phyloP scores from a whole-genome alignment of 1,140 invertebrate species.

The Drosophila albomicans region DNA sequence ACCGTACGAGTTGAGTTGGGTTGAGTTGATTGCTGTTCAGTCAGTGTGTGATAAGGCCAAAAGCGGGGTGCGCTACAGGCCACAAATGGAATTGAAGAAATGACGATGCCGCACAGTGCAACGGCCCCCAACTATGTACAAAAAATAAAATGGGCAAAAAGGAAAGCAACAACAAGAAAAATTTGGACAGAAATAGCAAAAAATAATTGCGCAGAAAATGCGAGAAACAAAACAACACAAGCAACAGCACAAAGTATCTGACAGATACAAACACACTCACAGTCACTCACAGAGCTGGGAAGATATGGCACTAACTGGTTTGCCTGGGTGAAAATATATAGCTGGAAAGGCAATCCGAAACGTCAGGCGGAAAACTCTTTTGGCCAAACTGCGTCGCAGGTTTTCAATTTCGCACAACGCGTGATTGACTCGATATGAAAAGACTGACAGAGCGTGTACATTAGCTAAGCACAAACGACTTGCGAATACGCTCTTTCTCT shows the following conservation, averaged over 20 bases:
- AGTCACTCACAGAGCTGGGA: not conserved
- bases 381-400: constrained; percentile 45
- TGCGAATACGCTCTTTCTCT: constrained; percentile 8
- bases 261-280: constrained; percentile 24
- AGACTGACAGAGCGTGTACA: not conserved
- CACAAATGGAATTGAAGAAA: constrained; percentile 25
- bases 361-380: constrained; percentile 44
- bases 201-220: constrained; percentile 53
- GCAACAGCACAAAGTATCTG: constrained; percentile 37
- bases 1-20: constrained; percentile 5
- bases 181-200: constrained; percentile 45
- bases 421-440: constrained; percentile 36
- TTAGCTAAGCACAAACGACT: not conserved
- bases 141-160: constrained; percentile 8
- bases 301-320: constrained; percentile 41
- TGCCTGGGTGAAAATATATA: constrained; percentile 47
- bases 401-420: constrained; percentile 46
- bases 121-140: constrained; percentile 31
- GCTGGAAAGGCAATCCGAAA: constrained; percentile 42
- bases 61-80: constrained; percentile 10
- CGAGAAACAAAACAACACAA: constrained; percentile 33
- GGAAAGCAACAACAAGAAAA: constrained; percentile 42
- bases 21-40: not conserved
- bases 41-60: constrained; percentile 44
- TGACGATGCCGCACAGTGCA: constrained; percentile 36